Percentiles rank a stretch among this genome's conserved stretches.
Evolutionary conservation across 2,113 vertebrate species (phyloP).

Genomic region (Pithys albifrons): DNA sequence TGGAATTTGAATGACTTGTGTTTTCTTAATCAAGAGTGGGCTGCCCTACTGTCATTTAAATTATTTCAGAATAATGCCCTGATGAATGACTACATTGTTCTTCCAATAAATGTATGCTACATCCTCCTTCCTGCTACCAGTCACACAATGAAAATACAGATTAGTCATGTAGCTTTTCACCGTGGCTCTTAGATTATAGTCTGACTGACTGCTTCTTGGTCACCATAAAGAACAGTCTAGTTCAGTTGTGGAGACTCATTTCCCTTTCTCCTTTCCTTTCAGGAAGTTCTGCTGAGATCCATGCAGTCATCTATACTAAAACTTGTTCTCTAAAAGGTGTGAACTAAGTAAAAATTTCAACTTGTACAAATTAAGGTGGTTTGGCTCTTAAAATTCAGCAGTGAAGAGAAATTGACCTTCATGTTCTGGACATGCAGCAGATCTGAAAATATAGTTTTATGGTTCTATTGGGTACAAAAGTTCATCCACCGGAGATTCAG

Average conservation of each 20-base stretch:
- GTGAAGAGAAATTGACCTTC: fast-evolving
- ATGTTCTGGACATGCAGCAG: neutral
- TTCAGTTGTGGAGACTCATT: neutral
- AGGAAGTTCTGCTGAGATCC: neutral
- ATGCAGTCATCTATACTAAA: neutral
- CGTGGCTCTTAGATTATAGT: neutral
- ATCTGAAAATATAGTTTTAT: neutral
- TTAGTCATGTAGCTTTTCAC: conserved; percentile 26
- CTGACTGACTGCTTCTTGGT: neutral
- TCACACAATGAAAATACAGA: conserved; percentile 48
- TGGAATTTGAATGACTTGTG: conserved; percentile 2
- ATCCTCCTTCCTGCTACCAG: conserved; percentile 34
- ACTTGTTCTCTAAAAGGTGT: neutral
- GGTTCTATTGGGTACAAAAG: neutral
- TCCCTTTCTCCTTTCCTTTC: neutral
- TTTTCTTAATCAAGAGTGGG: conserved; percentile 19
- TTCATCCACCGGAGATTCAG: neutral
- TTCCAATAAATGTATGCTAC: conserved; percentile 58
- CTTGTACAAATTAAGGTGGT: neutral
- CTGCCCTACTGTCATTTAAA: conserved; percentile 8
- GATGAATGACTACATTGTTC: conserved; percentile 32
- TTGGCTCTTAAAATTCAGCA: neutral
- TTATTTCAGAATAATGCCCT: conserved; percentile 28
- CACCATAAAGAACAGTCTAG: neutral
- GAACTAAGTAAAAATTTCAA: neutral